A percentile compares a stretch with the other conserved stretches of the same genome.
phyloP scores from a whole-genome alignment of 2,797 vertebrate genomes.

The Lycodopsis pacificus region DNA sequence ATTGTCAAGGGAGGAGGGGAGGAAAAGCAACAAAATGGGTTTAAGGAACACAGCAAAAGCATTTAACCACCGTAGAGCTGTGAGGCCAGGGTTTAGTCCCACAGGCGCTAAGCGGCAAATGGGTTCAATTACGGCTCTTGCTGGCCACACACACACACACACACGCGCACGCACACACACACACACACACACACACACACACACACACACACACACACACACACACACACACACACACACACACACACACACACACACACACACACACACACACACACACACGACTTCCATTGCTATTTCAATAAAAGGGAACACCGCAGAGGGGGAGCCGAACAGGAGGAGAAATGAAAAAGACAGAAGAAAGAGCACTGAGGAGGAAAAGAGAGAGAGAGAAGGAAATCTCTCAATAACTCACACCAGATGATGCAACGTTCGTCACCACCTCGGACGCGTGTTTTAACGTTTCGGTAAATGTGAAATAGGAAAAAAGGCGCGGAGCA shows the following conservation, averaged over 20 bases:
- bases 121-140: slow-evolving; percentile 86
- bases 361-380: slow-evolving; percentile 65
- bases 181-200: slow-evolving; percentile 80
- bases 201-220: slow-evolving; percentile 80
- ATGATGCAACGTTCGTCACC: slow-evolving; percentile 77
- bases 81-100: slow-evolving; percentile 81
- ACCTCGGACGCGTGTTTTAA: slow-evolving; percentile 66
- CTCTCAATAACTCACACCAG: slow-evolving; percentile 82
- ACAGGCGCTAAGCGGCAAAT: slow-evolving; percentile 87
- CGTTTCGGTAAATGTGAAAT: slow-evolving; percentile 56
- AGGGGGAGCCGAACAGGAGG: slow-evolving; percentile 74
- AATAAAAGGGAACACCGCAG: slow-evolving; percentile 76
- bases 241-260: slow-evolving; percentile 81
- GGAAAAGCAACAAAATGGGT: slow-evolving; percentile 74
- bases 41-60: slow-evolving; percentile 80
- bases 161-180: slow-evolving; percentile 79
- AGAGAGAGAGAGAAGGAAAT: slow-evolving; percentile 29
- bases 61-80: slow-evolving; percentile 78
- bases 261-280: slow-evolving; percentile 80
- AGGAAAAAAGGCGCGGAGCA: slow-evolving; percentile 26
- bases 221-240: slow-evolving; percentile 81
- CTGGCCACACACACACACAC: slow-evolving; percentile 82
- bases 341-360: slow-evolving; percentile 75
- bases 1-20: slow-evolving; percentile 45
- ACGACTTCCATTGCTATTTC: slow-evolving; percentile 79